Evolutionary conservation across 2,888 invertebrate species (phyloP).

Genomic region (Gandaritis pyraliata): DNA sequence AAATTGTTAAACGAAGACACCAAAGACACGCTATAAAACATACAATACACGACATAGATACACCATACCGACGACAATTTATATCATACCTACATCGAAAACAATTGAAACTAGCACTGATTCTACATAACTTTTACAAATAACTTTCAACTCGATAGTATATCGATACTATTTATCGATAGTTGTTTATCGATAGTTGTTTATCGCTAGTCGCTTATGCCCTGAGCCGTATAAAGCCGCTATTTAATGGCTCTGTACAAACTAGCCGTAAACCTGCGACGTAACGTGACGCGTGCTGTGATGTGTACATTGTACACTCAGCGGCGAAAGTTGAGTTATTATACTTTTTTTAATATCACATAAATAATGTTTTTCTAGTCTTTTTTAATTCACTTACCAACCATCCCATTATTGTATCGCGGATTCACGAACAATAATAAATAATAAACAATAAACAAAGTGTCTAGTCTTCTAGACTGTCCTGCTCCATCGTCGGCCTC

Average conservation of each 20-base stretch:
- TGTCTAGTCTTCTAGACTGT: no score
- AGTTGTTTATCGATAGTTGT: conserved; percentile 1
- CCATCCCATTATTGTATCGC: no score
- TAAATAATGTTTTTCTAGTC: no score
- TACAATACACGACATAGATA: conserved; percentile 7
- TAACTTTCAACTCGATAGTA: no score
- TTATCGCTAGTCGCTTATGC: conserved; percentile 26
- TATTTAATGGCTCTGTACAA: conserved; percentile 33
- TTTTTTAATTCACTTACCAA: no score
- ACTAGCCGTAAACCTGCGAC: conserved; percentile 34
- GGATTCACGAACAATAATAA: no score
- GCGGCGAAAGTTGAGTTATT: background rate
- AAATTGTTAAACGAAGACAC: no score
- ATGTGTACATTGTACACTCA: conserved; percentile 33
- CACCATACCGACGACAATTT: background rate
- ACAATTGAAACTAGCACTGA: background rate
- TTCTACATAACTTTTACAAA: background rate
- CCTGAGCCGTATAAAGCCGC: conserved; percentile 24
- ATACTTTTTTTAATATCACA: no score
- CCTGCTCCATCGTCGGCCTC: no score
- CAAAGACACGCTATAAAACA: conserved; percentile 1
- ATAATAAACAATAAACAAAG: no score
- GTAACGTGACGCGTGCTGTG: conserved; percentile 36
- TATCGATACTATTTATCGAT: no score
- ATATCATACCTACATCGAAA: background rate